Evolutionary conservation across 2,797 vertebrate species (phyloP).

Genomic region (Varecia variegata): DNA sequence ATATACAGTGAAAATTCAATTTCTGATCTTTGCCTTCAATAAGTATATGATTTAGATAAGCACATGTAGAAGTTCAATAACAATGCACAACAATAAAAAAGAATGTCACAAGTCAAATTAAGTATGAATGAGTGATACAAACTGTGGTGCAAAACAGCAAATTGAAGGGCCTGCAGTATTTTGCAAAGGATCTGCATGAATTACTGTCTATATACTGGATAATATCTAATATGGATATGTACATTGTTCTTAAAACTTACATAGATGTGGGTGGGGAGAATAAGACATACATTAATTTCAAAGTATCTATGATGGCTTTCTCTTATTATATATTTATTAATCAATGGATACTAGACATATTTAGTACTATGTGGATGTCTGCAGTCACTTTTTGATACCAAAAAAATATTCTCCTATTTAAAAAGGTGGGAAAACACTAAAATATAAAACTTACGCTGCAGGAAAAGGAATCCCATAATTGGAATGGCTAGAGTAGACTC

Average conservation of each 20-base stretch:
- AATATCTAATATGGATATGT: background rate
- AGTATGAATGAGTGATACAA: background rate
- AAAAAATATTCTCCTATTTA: background rate
- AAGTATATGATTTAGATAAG: background rate
- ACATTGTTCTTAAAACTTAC: background rate
- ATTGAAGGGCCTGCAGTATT: background rate
- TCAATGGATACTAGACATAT: background rate
- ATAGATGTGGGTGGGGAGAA: background rate
- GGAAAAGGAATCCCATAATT: background rate
- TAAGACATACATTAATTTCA: background rate
- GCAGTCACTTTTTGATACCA: background rate
- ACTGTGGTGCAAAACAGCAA: background rate
- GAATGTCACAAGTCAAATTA: background rate
- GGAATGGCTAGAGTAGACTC: background rate
- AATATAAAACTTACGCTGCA: background rate
- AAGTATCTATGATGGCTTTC: background rate
- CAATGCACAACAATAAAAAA: background rate
- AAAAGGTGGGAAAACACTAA: background rate
- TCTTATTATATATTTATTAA: background rate
- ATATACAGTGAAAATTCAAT: background rate
- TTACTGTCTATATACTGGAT: background rate
- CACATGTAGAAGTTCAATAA: slow-evolving; percentile 11
- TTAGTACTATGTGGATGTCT: background rate
- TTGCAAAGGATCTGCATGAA: background rate
- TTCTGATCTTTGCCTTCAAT: background rate